Evolutionary conservation across 2,888 invertebrate species (phyloP), one percentile per base, ranked within the genome.

Genomic region (Cheilosia variabilis): DNA sequence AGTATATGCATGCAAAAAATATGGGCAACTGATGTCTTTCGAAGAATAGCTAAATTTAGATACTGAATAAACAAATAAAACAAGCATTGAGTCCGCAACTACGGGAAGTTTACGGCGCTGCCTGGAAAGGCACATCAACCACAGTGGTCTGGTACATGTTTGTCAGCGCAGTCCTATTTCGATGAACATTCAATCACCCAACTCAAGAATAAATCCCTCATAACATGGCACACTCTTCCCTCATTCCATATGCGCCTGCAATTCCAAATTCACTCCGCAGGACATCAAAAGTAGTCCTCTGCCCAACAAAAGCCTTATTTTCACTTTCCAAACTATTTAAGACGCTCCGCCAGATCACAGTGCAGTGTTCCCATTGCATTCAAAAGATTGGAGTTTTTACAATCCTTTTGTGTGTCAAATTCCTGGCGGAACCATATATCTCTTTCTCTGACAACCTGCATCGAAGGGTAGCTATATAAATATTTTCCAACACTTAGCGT

Each of bases 401-500:
- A 45, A 45, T 34, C 19, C 43, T 43, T 55, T 43, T 31, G 19
- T 50, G 2, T 55, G 73, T 17, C 34, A 43, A 45, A 45, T 34
- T 75, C 60, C 24, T 31, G 50, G 45, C 62, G 55, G 5, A 50
- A 63, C 50, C 55, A 43, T 3, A 19, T 9, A 41, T 66, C 58
- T 17, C 19, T 45, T 62, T 50, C 62, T n/a, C 22, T 41, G 43
- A 63, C 62, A 55, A 68, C 41, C 45, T 50, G 52, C 34, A 7
- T 34, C n/a, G 15, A 62, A 34, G 27, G 2, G 9, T 17, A 9
- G 17, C 24, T n/a, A 47, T 55, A 52, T 22, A 86, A 86, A 86
- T 86, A 66, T 86, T 86, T 82, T 76, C 52, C 63, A 77, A 86
- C 68, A 76, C 76, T 76, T 77, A 62, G 86, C 76, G 72, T 86